These are phyloP conservation scores for Bucco capensis DNA, from an alignment of 2,113 vertebrate genomes.

Conservation along the genomic window DNA sequence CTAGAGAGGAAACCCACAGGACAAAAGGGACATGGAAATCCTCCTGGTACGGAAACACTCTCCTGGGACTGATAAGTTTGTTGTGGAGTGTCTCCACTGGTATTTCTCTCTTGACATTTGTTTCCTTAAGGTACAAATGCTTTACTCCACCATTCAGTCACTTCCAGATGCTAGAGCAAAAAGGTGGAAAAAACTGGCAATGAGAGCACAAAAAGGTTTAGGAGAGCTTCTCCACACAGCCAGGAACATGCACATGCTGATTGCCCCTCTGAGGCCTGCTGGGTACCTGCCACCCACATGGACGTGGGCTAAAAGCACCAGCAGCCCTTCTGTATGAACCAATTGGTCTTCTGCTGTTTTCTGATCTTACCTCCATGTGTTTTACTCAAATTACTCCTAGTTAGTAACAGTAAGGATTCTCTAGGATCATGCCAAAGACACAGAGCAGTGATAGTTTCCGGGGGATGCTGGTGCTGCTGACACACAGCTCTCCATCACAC, in stretches of 20 bases:
- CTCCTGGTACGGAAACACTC: background rate
- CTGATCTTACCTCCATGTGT: background rate
- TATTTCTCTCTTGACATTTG: background rate
- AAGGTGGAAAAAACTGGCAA: background rate
- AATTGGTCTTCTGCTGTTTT: background rate
- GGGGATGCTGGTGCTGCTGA: background rate
- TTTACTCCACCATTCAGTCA: background rate
- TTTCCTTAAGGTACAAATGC: background rate
- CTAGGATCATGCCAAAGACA: background rate
- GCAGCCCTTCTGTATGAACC: background rate
- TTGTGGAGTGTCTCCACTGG: background rate
- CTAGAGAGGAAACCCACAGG: background rate
- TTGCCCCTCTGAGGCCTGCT: background rate
- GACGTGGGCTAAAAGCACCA: background rate
- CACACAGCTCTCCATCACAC: background rate
- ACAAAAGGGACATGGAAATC: background rate
- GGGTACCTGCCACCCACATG: background rate
- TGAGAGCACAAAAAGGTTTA: background rate
- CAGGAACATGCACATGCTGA: background rate
- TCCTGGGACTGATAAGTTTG: background rate
- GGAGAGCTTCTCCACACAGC: background rate
- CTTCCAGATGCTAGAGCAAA: background rate
- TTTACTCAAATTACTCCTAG: background rate
- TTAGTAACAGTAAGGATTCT: background rate
- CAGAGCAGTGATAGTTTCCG: rapidly evolving